These are phyloP conservation scores for Nansenia antarctica DNA, from an alignment of 2,113 vertebrate species.

Conservation along the genomic window DNA sequence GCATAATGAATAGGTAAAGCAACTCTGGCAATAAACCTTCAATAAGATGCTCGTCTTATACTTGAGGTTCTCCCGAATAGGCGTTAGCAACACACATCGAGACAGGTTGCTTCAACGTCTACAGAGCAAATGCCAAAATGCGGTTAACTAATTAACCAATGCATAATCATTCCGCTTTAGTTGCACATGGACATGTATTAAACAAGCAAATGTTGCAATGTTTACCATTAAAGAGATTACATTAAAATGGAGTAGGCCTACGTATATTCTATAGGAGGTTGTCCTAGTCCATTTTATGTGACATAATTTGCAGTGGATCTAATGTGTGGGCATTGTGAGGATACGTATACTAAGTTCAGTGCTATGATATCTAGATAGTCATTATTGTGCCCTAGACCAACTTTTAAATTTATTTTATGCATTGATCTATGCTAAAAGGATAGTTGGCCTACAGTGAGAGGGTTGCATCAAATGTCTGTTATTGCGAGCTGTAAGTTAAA, in stretches of 20 bases:
- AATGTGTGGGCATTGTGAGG: too few relatives aligned
- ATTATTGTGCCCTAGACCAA: too few relatives aligned
- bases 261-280: too few relatives aligned
- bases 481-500: background rate
- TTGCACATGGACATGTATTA: background rate
- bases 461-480: too few relatives aligned
- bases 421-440: too few relatives aligned
- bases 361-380: too few relatives aligned
- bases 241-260: background rate
- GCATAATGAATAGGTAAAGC: background rate
- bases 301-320: too few relatives aligned
- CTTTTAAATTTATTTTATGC: too few relatives aligned
- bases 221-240: background rate
- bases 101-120: slow-evolving; percentile 1
- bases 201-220: background rate
- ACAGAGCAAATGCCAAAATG: background rate
- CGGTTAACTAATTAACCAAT: background rate
- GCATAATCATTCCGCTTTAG: background rate
- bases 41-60: background rate
- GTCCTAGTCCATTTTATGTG: too few relatives aligned
- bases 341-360: too few relatives aligned
- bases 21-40: background rate
- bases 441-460: too few relatives aligned
- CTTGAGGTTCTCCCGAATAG: slow-evolving; percentile 12
- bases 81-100: slow-evolving; percentile 41